These are phyloP conservation scores for Pterophyllum scalare DNA, from an alignment of 2,113 vertebrate species.

Conservation along the genomic window DNA sequence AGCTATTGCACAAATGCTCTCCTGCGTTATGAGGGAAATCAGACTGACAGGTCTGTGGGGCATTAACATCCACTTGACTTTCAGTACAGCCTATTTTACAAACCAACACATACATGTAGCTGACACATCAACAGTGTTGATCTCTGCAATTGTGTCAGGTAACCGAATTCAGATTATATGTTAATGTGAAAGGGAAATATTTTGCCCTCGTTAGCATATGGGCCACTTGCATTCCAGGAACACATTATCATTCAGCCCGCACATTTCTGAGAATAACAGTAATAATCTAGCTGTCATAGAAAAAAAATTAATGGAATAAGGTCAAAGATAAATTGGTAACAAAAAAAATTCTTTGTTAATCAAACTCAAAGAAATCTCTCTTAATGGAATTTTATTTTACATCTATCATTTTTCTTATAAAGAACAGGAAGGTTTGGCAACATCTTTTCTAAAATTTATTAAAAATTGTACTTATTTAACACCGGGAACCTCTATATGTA, in stretches of 20 bases:
- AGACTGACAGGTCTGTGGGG: slow-evolving; percentile 74
- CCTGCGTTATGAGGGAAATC: slow-evolving; percentile 78
- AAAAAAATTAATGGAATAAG: slow-evolving; percentile 53
- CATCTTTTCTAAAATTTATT: neutral
- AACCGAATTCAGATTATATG: slow-evolving; percentile 85
- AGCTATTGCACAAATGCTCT: slow-evolving; percentile 74
- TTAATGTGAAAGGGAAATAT: slow-evolving; percentile 78
- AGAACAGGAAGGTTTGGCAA: neutral
- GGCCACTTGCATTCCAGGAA: slow-evolving; percentile 76
- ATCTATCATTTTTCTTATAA: neutral
- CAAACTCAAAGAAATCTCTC: slow-evolving; percentile 23
- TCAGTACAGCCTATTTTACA: slow-evolving; percentile 77
- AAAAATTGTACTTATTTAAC: neutral
- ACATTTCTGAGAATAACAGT: slow-evolving; percentile 72
- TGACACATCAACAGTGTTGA: slow-evolving; percentile 79
- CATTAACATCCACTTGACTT: slow-evolving; percentile 86
- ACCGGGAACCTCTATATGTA: neutral
- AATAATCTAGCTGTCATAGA: slow-evolving; percentile 81
- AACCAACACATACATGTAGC: slow-evolving; percentile 79
- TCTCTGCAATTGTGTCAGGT: slow-evolving; percentile 81
- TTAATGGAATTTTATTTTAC: neutral
- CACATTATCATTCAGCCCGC: slow-evolving; percentile 75
- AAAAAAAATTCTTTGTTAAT: slow-evolving; percentile 47
- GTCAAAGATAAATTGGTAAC: slow-evolving; percentile 69
- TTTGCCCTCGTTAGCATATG: slow-evolving; percentile 84